phyloP scores from a whole-genome alignment of 37 sponge, comb jelly and placozoan species.

The Geodia barretti region DNA sequence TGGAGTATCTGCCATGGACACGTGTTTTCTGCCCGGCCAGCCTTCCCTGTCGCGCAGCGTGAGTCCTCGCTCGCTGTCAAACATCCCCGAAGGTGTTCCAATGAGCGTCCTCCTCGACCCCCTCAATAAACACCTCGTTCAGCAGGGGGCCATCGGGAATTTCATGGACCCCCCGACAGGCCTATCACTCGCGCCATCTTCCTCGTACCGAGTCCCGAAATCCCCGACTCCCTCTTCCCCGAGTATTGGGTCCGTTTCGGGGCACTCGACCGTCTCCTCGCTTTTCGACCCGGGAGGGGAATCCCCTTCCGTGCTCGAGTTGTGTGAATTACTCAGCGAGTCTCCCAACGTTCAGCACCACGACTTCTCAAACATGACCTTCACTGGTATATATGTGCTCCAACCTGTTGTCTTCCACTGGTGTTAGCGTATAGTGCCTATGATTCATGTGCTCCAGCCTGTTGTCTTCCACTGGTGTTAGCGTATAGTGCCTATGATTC shows the following conservation, averaged over 20 bases:
- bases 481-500: no score
- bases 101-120: neutral
- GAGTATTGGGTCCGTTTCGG: constrained; percentile 35
- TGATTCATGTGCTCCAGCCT: no score
- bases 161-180: neutral
- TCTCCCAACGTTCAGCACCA: constrained; percentile 41
- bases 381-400: no score
- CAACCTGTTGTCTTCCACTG: no score
- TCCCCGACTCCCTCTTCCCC: constrained; percentile 51
- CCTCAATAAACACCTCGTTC: neutral
- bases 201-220: neutral
- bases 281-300: constrained; percentile 24
- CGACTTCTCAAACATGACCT: constrained; percentile 55
- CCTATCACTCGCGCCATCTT: neutral
- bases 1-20: no score
- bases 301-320: constrained; percentile 50
- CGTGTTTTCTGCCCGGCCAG: no score
- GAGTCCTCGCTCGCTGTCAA: neutral
- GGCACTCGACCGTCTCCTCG: constrained; percentile 30
- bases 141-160: neutral
- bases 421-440: no score
- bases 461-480: no score
- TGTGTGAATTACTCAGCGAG: constrained; percentile 70
- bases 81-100: constrained; percentile 36
- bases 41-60: neutral